Base-by-base conservation (phyloP, 2,113 vertebrate genomes). In the Daubentonia madagascariensis region DNA sequence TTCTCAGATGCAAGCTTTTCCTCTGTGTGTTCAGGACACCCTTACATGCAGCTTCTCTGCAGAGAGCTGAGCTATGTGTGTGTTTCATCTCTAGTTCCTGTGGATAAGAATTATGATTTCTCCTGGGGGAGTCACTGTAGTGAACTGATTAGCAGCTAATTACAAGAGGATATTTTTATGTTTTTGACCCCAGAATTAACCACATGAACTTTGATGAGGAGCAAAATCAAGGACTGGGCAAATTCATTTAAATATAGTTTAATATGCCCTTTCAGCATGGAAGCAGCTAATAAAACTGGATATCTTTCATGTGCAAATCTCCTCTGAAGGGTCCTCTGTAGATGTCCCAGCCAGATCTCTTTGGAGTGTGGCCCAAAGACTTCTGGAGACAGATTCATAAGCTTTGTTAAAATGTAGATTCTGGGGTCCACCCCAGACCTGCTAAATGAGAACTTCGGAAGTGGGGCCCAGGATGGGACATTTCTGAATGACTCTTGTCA, bases 121-220 rank as follows among this genome's bases (percentile, higher is more conserved):
- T 89, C 94, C 68, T 91, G 22, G 28, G 81, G 52, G 84, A 92
- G 8, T 94, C 57, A 45, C 75, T 85, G 37, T 40, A 20, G 28
- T 70, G 80, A 96, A 86, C 59, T 65, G 40, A 91, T 81, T 85
- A 96, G 61, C n/a, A 83, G 35, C 43, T 88, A 93, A 89, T 96
- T 89, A 68, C 14, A 54, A 94, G 92, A 84, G 59, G 43, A 73
- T 50, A 13, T 13, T 48, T 94, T 91, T 50, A 75, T 89, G 72
- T 50, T 91, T 97, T 95, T 59, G 35, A 96, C 86, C 40, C 72
- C 54, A 83, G 85, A 93, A 88, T 93, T 96, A 96, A 75, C 83
- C 63, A 73, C 43, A 48, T 89, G 83, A 95, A 79, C 92, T 80
- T 76, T 84, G 59, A 85, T 85, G 67, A 86, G 67, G 72, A 85